Evolutionary conservation across 2,797 vertebrate species (phyloP), one percentile per base, ranked within the genome.

Genomic region (Poeciliopsis presidionis): DNA sequence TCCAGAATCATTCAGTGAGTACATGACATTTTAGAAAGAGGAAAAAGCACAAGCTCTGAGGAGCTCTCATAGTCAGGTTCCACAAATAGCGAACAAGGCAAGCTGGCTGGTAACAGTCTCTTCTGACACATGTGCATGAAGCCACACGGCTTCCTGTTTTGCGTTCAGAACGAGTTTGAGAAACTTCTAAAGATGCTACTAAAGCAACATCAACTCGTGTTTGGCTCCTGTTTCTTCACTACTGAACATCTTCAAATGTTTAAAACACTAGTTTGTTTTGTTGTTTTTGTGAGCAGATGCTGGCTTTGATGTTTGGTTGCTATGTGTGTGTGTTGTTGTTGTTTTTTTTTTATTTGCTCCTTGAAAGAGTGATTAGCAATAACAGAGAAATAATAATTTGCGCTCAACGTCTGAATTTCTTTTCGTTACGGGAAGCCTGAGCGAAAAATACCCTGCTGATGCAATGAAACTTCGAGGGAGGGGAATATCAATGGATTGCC

Each of bases 381-480:
- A 82, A 61, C 49, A 63, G 14, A 36, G 11, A 9, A 76, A 83
- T 5, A 81, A 57, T 49, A 39, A 76, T 65, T 39, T 43, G 28
- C 65, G 22, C 28, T 69, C 43, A 69, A 65, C 3, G 3, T 73
- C 71, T 72, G 18, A 87, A 65, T 76, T 76, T 80, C 72, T 86
- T 41, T 76, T 77, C 61, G 59, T 95, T 95, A 92, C 95, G 92
- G 93, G 94, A 95, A 95, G 82, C 53, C 73, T 59, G 78, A 79
- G 83, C 85, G 90, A 71, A 94, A 94, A 63, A 95, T 92, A 91
- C 91, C 91, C 93, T 93, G 86, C 72, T 82, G 87, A 91, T 87
- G 86, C 84, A 79, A 39, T 84, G 91, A 89, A 86, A 87, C 81
- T 83, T 92, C 91, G 92, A 92, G 88, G 91, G 91, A 90, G 91